Evolutionary conservation across 2,888 invertebrate species (phyloP), one percentile per base, ranked within the genome.

Genomic region (Bembecia ichneumoniformis): DNA sequence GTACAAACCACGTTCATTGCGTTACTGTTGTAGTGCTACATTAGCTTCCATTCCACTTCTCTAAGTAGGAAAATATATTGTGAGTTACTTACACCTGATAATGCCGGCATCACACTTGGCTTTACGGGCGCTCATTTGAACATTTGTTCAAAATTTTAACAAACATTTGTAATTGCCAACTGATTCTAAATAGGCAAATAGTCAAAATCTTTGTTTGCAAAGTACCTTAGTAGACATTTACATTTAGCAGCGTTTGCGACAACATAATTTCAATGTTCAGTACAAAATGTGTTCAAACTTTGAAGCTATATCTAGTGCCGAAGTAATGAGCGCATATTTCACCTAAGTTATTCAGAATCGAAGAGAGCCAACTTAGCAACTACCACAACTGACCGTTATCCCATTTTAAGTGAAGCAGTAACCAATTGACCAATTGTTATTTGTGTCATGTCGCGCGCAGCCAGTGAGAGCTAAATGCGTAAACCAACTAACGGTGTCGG

Each of bases 401-500:
- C 70, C 64, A 64, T 67, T 65, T 67, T 58, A 56, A 56, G 57
- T 58, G 61, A 58, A 59, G 55, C 59, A 67, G 62, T 59, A 64
- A 68, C 66, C 68, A 71, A 74, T 74, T 71, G 70, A 68, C 66
- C 69, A 73, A 80, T 83, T 83, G 74, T 79, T 82, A 84, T 83
- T 84, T 71, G 73, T 82, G 83, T 77, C 84, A 81, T 80, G 82
- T 77, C 72, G 69, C 71, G 63, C 60, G 66, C 65, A 65, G 56
- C 62, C 60, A 70, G 76, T 73, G 75, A 80, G 77, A 82, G 63
- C 79, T 79, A 75, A 77, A 80, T 79, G 79, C 78, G 81, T 82
- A 74, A 77, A 80, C 64, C 68, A 66, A 64, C 64, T 84, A 86
- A 86, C 86, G 84, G 86, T 81, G 72, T 70, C 75, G 63, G 84